Evolutionary conservation across 2,113 vertebrate genomes (phyloP).

Genomic region (Cephalopholis sonnerati): DNA sequence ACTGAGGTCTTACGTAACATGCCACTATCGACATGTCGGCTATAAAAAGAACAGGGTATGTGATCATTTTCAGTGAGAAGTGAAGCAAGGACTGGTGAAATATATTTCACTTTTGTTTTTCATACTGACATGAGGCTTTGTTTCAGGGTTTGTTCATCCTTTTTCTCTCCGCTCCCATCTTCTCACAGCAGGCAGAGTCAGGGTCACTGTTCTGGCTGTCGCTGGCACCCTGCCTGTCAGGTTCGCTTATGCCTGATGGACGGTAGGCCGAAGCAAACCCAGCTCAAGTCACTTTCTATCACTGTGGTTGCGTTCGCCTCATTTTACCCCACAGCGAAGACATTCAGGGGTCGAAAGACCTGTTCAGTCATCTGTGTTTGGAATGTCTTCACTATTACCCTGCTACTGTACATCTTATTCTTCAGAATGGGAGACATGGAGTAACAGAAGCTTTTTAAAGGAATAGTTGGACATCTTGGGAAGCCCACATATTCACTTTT

Average conservation of each 20-base stretch:
- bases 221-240: constrained; percentile 65
- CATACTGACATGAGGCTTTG: neutral
- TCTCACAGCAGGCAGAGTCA: constrained; percentile 9
- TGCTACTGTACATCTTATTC: neutral
- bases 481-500: too few species aligned
- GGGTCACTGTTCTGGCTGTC: constrained; percentile 36
- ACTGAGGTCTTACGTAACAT: constrained; percentile 46
- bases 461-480: neutral
- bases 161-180: constrained; percentile 23
- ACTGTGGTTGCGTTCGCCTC: constrained; percentile 27
- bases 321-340: constrained; percentile 34
- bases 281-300: constrained; percentile 63
- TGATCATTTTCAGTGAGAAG: constrained; percentile 12
- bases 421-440: neutral
- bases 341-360: constrained; percentile 25
- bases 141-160: constrained; percentile 5
- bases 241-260: constrained; percentile 54
- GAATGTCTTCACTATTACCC: neutral
- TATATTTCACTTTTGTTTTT: constrained; percentile 27
- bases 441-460: neutral
- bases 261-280: constrained; percentile 38
- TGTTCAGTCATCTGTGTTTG: constrained; percentile 14
- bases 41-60: constrained; percentile 43
- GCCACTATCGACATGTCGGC: constrained; percentile 21
- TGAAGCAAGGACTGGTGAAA: neutral